Base-by-base conservation (phyloP, 2,797 vertebrate genomes). In the Alosa sapidissima region DNA sequence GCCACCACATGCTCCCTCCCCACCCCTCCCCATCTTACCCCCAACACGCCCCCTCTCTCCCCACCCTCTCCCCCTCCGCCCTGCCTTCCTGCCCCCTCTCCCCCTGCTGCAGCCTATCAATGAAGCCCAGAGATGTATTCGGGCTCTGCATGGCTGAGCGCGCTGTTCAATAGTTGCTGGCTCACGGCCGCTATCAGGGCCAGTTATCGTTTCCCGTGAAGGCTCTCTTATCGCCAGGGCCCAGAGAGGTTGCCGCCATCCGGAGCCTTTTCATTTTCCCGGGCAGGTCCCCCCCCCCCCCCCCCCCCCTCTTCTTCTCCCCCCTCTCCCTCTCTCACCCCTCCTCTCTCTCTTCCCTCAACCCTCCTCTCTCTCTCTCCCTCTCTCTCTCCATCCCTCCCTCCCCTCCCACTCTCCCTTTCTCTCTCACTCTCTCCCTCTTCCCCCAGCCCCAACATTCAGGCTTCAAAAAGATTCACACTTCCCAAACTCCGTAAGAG, bases 171-270 rank as follows among this genome's bases (percentile, higher is more conserved):
- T 98, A 98, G 97, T 97, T 87, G 87, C 84, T 87, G 89, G 89
- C 89, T 89, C 87, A 86, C 87, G 88, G 86, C 90, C 94, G 93
- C 96, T 99, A 99, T 99, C 98, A 97, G 97, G 96, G 96, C 95
- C 95, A 98, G 97, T 99, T 99, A 99, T 99, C 98, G 96, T 97
- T 98, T 96, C 97, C 98, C 97, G 98, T 97, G 98, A 99, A 99
- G 97, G 97, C 96, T 96, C 97, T 97, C 98, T 99, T 99, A 99
- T 99, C 98, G 97, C 97, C 97, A 97, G 96, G 94, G 96, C 97
- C 97, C 98, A 99, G 98, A 99, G 98, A 99, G 98, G 98, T 98
- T 97, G 97, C 97, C 97, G 95, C 94, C 96, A 96, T 96, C 96
- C 96, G 92, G 95, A 96, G 96, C 95, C 96, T 97, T 97, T 98